Evolutionary conservation across 2,888 invertebrate species (phyloP).

Genomic region (Diachrysia chrysitis): DNA sequence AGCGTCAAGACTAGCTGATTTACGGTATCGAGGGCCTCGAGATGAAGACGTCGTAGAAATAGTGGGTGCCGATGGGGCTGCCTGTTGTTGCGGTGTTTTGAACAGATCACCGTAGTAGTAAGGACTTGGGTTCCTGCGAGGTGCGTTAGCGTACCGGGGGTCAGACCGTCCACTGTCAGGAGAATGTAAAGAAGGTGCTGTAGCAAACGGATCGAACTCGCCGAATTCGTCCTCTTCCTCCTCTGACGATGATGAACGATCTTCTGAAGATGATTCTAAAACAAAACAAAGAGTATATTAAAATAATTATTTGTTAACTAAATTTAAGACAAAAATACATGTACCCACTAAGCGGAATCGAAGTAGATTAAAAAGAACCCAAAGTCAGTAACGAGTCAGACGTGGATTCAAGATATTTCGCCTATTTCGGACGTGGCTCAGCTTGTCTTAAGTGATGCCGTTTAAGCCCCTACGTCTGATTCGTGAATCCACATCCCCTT

Average conservation of each 20-base stretch:
- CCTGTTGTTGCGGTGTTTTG: constrained; percentile 82
- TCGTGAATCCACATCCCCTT: constrained; percentile 64
- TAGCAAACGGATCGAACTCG: constrained; percentile 86
- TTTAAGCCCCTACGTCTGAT: constrained; percentile 75
- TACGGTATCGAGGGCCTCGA: constrained; percentile 90
- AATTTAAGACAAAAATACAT: neutral
- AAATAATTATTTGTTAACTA: no score
- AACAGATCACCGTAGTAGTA: constrained; percentile 95
- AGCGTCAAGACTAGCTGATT: constrained; percentile 93
- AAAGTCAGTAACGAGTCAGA: constrained; percentile 70
- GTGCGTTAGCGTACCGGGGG: constrained; percentile 88
- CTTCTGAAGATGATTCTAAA: constrained; percentile 84
- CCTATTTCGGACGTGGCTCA: constrained; percentile 69
- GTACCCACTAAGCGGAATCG: constrained; percentile 12
- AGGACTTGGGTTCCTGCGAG: constrained; percentile 93
- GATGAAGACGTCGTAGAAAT: constrained; percentile 83
- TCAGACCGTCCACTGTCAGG: constrained; percentile 91
- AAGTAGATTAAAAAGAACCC: constrained; percentile 58
- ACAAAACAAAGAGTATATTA: constrained; percentile 63
- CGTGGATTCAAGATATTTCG: constrained; percentile 66
- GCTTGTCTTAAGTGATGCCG: constrained; percentile 72
- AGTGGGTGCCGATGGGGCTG: constrained; percentile 86
- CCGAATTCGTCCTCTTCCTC: constrained; percentile 90
- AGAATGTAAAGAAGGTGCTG: constrained; percentile 90
- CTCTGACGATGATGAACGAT: constrained; percentile 87